Conservation (phyloP, 2,888 invertebrate genomes). For the Plusia festucae region DNA sequence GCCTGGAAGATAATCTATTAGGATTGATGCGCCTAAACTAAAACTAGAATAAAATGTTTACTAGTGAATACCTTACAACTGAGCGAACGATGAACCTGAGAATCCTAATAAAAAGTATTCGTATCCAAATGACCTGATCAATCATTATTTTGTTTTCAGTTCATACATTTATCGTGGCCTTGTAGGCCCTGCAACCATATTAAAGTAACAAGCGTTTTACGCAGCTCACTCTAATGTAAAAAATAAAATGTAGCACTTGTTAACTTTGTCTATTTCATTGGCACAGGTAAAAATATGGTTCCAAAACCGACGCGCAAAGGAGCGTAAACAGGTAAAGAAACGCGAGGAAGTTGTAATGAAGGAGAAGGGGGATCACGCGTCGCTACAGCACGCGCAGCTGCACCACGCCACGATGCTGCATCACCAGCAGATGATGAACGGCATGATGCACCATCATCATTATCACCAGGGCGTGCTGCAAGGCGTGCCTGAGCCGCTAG, state of each 20-base stretch:
- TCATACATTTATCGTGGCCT: too few relatives aligned
- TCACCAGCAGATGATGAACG: conserved; percentile 88
- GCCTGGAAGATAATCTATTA: background rate
- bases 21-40: background rate
- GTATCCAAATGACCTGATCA: too few relatives aligned
- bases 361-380: conserved; percentile 88
- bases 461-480: conserved; percentile 87
- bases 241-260: too few relatives aligned
- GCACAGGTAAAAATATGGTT: conserved; percentile 94
- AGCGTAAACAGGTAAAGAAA: conserved; percentile 96
- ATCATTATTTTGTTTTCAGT: too few relatives aligned
- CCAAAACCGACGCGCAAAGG: conserved; percentile 98
- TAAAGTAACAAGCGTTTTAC: too few relatives aligned
- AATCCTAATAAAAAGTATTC: too few relatives aligned
- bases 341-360: conserved; percentile 92
- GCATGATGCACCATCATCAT: conserved; percentile 87
- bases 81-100: too few relatives aligned
- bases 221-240: too few relatives aligned
- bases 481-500: conserved; percentile 86
- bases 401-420: conserved; percentile 88
- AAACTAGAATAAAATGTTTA: too few relatives aligned
- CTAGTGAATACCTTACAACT: too few relatives aligned
- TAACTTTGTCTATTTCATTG: conserved; percentile 24
- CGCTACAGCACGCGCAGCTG: conserved; percentile 86
- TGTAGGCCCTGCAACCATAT: too few relatives aligned